Percentiles rank a stretch among this genome's conserved stretches.
phyloP scores from a whole-genome alignment of 2,113 vertebrate genomes.

The Caretta caretta region DNA sequence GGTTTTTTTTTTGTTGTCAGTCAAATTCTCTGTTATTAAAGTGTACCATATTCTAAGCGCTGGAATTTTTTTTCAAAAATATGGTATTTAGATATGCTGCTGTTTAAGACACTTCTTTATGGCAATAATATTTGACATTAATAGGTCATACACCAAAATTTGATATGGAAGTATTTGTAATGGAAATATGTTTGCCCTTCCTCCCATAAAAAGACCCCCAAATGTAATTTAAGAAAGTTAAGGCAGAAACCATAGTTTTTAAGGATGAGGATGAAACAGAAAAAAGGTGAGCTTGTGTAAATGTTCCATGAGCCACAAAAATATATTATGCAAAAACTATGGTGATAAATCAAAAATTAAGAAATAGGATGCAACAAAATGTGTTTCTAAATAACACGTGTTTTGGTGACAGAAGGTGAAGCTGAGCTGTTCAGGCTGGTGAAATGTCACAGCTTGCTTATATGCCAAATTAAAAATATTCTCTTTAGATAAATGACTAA shows the following conservation, averaged over 20 bases:
- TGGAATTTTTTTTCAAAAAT: not conserved
- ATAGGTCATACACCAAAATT: not conserved
- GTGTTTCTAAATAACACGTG: constrained; percentile 30
- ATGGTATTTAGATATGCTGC: not conserved
- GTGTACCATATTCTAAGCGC: not conserved
- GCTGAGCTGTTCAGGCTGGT: constrained; percentile 59
- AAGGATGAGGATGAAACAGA: constrained; percentile 42
- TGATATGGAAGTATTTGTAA: not conserved
- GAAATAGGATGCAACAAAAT: constrained; percentile 27
- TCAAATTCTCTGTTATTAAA: not conserved
- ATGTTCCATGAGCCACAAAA: constrained; percentile 41
- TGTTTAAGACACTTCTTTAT: not conserved
- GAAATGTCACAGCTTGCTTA: constrained; percentile 63
- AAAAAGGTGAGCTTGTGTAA: constrained; percentile 51
- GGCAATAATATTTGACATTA: not conserved
- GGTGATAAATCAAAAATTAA: constrained; percentile 63
- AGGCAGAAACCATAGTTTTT: not conserved
- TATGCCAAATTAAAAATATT: constrained; percentile 69
- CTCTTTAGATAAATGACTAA: constrained; percentile 68
- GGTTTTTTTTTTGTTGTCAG: not conserved
- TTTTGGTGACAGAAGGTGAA: constrained; percentile 43
- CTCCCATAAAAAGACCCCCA: not conserved
- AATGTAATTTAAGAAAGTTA: not conserved
- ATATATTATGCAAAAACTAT: constrained; percentile 38
- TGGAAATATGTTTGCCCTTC: not conserved